Evolutionary conservation across 2,797 vertebrate species (phyloP), one percentile per base, ranked within the genome.

Genomic region (Hyperoplus immaculatus): DNA sequence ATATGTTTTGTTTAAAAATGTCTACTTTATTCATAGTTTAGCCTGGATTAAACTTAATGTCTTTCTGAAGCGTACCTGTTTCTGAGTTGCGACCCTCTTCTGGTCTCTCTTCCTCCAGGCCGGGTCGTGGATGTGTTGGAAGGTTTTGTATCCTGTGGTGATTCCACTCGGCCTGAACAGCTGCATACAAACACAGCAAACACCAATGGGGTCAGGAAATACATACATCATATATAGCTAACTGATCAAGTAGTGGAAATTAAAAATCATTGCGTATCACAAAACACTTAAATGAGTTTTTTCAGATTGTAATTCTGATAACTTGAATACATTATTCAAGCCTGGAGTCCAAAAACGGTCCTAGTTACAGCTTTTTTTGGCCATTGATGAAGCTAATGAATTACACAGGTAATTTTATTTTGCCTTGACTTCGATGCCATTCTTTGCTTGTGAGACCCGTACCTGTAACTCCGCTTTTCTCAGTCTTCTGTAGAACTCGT

Each of bases 41-140:
- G 16, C 38, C 56, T 58, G 7, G 8, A 7, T 21, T 59, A 11
- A n/a, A 59, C 8, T 5, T 42, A n/a, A 9, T 42, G 56, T 58
- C 1, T 29, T 18, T 54, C 8, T 29, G 56, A 57, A 9, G 0
- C 14, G 14, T 77, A 90, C 98, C 97, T 99, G 97, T 81, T 99
- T 99, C 90, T 99, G 98, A 0, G 97, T 68, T 0, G 97, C 97
- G 0, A 98, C 95, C 41, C 98, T 95, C 88, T 98, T 99, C 95
- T 99, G 97, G 94, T 99, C 98, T 73, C 97, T 96, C 88, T 98
- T 99, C 88, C 98, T 96, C 98, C 98, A 99, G 75, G 96, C 97
- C 4, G 98, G 96, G 92, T 99, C 98, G 0, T 99, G 98, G 80
- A 99, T 92, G 84, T 99, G 98, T 45, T 83, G 94, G 86, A 99